Conservation (phyloP, 64 coral and sea anemone genomes). For the Actinia tenebrosa region DNA sequence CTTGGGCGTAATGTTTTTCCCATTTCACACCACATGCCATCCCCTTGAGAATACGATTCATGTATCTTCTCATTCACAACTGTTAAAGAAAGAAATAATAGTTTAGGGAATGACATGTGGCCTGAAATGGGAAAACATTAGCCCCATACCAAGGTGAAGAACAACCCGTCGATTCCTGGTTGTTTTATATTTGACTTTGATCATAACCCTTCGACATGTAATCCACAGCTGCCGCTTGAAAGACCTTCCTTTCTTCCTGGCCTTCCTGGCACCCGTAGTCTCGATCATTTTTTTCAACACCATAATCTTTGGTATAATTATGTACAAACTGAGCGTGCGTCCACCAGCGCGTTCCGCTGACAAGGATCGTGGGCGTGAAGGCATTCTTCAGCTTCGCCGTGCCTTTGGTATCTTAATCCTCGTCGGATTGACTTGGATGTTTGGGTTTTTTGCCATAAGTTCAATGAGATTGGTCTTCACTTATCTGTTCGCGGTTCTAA, state of each 20-base stretch:
- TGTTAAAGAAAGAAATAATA: too few relatives aligned
- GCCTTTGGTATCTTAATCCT: slow-evolving; percentile 94
- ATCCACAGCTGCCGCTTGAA: slow-evolving; percentile 80
- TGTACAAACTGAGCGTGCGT: slow-evolving; percentile 94
- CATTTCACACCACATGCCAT: too few relatives aligned
- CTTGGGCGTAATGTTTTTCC: too few relatives aligned
- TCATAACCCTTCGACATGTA: not conserved
- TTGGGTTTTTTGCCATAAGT: slow-evolving; percentile 82
- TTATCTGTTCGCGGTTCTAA: slow-evolving; percentile 79
- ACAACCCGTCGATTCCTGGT: too few relatives aligned
- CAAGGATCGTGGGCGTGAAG: slow-evolving; percentile 52
- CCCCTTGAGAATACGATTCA: too few relatives aligned
- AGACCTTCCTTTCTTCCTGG: slow-evolving; percentile 75
- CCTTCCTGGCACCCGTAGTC: slow-evolving; percentile 74
- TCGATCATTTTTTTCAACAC: slow-evolving; percentile 78
- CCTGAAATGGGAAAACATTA: too few relatives aligned
- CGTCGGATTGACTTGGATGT: slow-evolving; percentile 90
- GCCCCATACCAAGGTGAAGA: too few relatives aligned
- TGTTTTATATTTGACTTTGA: not conserved
- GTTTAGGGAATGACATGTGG: too few relatives aligned
- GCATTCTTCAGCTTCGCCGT: slow-evolving; percentile 68
- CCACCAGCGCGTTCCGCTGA: slow-evolving; percentile 76
- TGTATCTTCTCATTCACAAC: too few relatives aligned
- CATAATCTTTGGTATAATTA: slow-evolving; percentile 69
- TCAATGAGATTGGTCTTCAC: slow-evolving; percentile 78